These are phyloP conservation scores for Ceyx cyanopectus DNA, from an alignment of 2,113 vertebrate genomes.

Conservation along the genomic window DNA sequence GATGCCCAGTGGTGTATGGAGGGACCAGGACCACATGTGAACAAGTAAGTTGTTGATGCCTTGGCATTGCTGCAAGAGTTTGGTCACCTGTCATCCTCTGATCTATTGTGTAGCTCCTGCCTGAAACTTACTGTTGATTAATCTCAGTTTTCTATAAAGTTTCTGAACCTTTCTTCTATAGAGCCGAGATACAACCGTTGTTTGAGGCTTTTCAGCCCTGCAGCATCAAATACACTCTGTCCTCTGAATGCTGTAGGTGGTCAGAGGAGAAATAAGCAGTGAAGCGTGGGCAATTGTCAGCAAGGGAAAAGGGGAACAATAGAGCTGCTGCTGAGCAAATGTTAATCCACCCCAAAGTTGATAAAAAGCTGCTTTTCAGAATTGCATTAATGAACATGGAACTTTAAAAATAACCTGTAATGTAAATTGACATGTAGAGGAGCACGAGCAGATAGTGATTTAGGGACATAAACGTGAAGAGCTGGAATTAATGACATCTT, in stretches of 20 bases:
- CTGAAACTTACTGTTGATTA: neutral
- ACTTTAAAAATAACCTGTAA: neutral
- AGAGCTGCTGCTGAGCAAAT: neutral
- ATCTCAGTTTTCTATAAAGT: neutral
- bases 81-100: rapidly evolving
- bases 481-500: slow-evolving; percentile 1
- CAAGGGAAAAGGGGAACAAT: neutral
- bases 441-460: neutral
- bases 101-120: neutral
- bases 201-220: neutral
- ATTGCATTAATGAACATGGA: neutral
- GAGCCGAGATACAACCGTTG: neutral
- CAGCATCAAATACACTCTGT: neutral
- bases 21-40: neutral
- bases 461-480: neutral
- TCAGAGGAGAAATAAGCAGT: neutral
- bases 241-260: neutral
- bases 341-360: neutral
- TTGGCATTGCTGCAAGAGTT: neutral
- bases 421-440: neutral
- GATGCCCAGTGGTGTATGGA: neutral
- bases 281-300: neutral
- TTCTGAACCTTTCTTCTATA: neutral
- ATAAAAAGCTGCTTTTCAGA: neutral
- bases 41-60: slow-evolving; percentile 16